Evolutionary conservation across 2,113 vertebrate genomes (phyloP), one percentile per base, ranked within the genome.

Genomic region (Jacana jacana): DNA sequence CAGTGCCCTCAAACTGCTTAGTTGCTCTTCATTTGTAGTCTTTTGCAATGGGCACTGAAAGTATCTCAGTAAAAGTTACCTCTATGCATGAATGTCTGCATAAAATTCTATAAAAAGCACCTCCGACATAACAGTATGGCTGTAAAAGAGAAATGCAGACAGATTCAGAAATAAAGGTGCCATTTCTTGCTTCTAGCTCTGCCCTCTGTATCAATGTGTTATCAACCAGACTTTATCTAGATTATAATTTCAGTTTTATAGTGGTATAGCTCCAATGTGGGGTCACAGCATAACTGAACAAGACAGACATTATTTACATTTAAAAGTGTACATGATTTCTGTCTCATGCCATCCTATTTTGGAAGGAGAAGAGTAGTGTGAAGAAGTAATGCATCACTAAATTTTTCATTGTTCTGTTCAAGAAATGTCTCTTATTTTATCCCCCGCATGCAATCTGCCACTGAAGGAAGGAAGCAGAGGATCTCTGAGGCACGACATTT

Each of bases 181-280:
- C 24, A 44, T 58, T 49, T 27, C 33, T 46, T 57, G 37, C 27
- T 42, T 72, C 27, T 55, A 58, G 18, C 17, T 71, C 35, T 63
- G 22, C 28, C 17, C 27, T 83, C 44, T 81, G 7, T 58, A 40
- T 31, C 27, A 39, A 8, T 39, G 10, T 57, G 24, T 33, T 73
- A 71, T 64, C 23, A 81, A 3, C 4, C 39, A 73, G 9, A 11
- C 65, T 70, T 91, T 28, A 86, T 42, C 10, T n/a, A 68, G 42
- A 23, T 66, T 92, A 63, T 70, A 70, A 86, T 82, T 93, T 93
- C 55, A 42, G 9, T 78, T 86, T 94, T 95, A 51, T 42, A 88
- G 23, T 68, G 42, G 13, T 71, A 31, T 75, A 48, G 10, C 64
- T 91, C 25, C 42, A 81, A 3, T 35, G 10, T 60, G 39, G 57